Percentiles rank a stretch among this genome's conserved stretches.
Evolutionary conservation across 2,113 vertebrate species (phyloP).

Genomic region (Ictidomys tridecemlineatus): DNA sequence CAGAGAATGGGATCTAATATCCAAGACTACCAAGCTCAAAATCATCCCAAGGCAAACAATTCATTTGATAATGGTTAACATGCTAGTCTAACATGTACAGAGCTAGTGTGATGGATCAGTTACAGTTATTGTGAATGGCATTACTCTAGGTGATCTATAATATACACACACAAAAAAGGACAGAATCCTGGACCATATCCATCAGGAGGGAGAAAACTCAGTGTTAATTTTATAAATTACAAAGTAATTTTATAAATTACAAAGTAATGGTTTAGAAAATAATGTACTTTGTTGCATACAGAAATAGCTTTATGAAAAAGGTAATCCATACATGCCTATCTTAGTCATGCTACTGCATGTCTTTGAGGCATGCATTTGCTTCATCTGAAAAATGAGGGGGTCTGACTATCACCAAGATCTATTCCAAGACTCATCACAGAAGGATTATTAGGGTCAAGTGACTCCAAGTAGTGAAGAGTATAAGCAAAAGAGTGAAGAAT

Average conservation of each 20-base stretch:
- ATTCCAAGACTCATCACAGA: slow-evolving; percentile 24
- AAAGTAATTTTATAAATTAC: not conserved
- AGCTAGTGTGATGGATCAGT: not conserved
- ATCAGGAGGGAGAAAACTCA: not conserved
- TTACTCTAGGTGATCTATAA: not conserved
- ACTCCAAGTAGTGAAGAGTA: slow-evolving; percentile 29
- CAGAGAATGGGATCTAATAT: not conserved
- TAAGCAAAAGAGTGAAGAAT: not conserved
- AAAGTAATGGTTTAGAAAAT: slow-evolving; percentile 48
- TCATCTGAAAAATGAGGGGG: slow-evolving; percentile 31
- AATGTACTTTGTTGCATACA: not conserved
- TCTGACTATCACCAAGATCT: slow-evolving; percentile 31
- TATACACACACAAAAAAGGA: slow-evolving; percentile 32
- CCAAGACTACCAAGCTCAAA: slow-evolving; percentile 51
- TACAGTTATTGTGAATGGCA: slow-evolving; percentile 7
- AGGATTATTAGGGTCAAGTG: not conserved
- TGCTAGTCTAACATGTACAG: slow-evolving; percentile 2
- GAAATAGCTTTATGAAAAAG: slow-evolving; percentile 25
- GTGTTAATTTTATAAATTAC: slow-evolving; percentile 18
- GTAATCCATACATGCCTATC: not conserved
- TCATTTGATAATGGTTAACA: not conserved
- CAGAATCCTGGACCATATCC: slow-evolving; percentile 18
- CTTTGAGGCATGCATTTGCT: not conserved
- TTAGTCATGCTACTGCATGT: slow-evolving; percentile 35
- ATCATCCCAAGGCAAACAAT: slow-evolving; percentile 47